Percentiles rank a stretch among this genome's conserved stretches.
Evolutionary conservation across 1,140 invertebrate species (phyloP).

Genomic region (Dolichoris vasculosae): DNA sequence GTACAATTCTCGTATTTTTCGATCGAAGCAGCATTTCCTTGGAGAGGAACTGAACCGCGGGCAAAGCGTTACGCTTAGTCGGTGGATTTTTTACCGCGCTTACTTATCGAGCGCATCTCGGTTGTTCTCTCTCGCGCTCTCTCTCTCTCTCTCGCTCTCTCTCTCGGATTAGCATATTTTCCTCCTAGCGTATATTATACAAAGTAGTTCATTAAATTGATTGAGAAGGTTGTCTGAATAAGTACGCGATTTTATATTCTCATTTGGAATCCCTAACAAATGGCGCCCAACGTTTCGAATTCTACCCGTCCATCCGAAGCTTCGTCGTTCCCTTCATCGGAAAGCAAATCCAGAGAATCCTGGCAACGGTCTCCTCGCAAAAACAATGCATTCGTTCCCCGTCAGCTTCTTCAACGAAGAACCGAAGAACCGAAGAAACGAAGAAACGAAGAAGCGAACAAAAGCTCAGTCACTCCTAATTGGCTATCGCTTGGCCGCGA

Average conservation of each 20-base stretch:
- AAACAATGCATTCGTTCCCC: constrained; percentile 35
- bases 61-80: background rate
- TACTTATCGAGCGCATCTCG: background rate
- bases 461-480: constrained; percentile 33
- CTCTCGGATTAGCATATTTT: background rate
- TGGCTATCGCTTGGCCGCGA: constrained; percentile 15
- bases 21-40: background rate
- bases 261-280: constrained; percentile 9
- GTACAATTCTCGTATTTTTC: background rate
- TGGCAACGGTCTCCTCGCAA: background rate
- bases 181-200: background rate
- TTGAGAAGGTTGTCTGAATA: background rate
- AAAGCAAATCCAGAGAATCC: background rate
- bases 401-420: no score
- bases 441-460: constrained; percentile 4
- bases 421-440: no score
- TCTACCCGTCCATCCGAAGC: background rate
- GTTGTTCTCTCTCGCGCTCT: no score
- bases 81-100: background rate
- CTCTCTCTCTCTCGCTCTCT: no score
- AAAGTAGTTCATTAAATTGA: constrained; percentile 14
- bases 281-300: background rate
- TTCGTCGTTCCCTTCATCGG: background rate
- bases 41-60: background rate
- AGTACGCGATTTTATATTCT: background rate